Conservation (phyloP, 2,113 vertebrate species). For the Siniperca knerii region DNA sequence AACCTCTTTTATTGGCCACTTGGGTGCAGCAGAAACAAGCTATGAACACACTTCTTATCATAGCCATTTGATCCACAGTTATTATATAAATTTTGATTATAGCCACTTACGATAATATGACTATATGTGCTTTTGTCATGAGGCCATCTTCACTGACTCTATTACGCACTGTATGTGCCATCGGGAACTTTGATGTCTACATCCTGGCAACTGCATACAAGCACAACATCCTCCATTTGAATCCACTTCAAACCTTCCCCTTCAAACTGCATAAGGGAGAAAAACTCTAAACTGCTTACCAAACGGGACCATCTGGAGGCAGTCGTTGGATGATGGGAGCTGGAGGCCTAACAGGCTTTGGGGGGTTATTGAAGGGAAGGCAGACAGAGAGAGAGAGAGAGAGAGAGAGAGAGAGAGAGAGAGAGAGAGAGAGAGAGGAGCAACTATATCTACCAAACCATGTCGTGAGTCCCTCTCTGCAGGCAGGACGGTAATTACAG, state of each 20-base stretch:
- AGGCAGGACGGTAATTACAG: constrained; percentile 82
- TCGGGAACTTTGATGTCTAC: constrained; percentile 56
- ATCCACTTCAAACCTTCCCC: constrained; percentile 64
- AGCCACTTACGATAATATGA: background rate
- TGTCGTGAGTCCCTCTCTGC: constrained; percentile 66
- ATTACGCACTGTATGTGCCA: constrained; percentile 29
- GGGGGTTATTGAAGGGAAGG: constrained; percentile 44
- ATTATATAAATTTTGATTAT: background rate
- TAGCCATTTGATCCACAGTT: background rate
- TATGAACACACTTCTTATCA: background rate
- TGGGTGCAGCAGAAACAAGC: too few relatives aligned
- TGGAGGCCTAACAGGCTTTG: constrained; percentile 59
- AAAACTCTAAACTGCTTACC: constrained; percentile 68
- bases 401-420: constrained; percentile 2
- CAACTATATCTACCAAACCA: constrained; percentile 58
- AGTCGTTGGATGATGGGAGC: constrained; percentile 69
- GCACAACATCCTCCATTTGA: constrained; percentile 60
- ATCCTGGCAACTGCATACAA: constrained; percentile 61
- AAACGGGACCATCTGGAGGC: constrained; percentile 80
- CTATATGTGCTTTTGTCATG: background rate
- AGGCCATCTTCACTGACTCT: constrained; percentile 24
- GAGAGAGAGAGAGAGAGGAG: constrained; percentile 37
- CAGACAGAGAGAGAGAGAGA: background rate
- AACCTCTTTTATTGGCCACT: background rate
- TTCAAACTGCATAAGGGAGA: constrained; percentile 56